phyloP scores from a whole-genome alignment of 2,888 invertebrate genomes.

The Drosophila kanekoi region DNA sequence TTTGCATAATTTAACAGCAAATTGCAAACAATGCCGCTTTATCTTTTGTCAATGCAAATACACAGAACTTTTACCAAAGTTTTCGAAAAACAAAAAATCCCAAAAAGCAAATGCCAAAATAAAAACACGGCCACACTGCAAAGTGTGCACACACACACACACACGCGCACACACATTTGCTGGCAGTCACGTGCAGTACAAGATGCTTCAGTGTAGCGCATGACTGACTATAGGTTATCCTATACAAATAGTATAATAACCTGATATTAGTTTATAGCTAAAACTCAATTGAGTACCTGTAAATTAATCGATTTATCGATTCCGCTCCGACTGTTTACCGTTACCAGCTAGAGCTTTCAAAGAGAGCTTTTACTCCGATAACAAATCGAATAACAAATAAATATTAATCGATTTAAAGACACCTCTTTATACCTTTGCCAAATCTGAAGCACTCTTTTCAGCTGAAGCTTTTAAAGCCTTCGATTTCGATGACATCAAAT shows the following conservation, averaged over 20 bases:
- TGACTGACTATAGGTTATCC: conserved; percentile 28
- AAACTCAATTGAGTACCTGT: too few relatives aligned
- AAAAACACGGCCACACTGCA: conserved; percentile 38
- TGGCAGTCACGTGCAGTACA: conserved; percentile 65
- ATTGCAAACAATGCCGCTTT: conserved; percentile 61
- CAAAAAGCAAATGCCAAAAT: conserved; percentile 52
- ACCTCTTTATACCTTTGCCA: too few relatives aligned
- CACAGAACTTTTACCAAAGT: conserved; percentile 59
- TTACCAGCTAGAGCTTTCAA: too few relatives aligned
- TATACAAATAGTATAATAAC: background rate
- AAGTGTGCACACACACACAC: conserved; percentile 31
- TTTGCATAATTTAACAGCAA: conserved; percentile 57
- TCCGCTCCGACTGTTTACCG: background rate
- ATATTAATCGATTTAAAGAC: too few relatives aligned
- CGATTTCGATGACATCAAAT: too few relatives aligned
- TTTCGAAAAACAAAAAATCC: conserved; percentile 30
- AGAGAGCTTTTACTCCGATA: too few relatives aligned
- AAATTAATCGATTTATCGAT: background rate
- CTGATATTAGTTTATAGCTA: background rate
- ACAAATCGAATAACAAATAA: too few relatives aligned
- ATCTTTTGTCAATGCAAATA: conserved; percentile 58
- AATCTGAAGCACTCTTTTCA: too few relatives aligned
- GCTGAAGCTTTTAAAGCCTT: too few relatives aligned
- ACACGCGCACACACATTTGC: conserved; percentile 40
- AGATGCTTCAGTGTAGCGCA: background rate